Evolutionary conservation across 2,113 vertebrate species (phyloP).

Genomic region (Myxocyprinus asiaticus): DNA sequence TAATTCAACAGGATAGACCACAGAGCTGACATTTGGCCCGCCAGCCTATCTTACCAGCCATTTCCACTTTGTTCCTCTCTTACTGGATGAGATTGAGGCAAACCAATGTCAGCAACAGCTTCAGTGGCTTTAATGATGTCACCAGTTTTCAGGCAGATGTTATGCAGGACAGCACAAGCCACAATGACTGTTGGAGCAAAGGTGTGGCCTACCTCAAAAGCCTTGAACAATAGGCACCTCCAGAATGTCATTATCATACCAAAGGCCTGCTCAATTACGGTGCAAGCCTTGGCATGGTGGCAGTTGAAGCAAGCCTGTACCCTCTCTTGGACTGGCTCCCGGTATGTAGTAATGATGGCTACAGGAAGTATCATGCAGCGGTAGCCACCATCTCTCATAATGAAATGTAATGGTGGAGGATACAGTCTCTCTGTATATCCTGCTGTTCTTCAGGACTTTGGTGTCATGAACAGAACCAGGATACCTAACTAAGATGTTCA

Average conservation of each 20-base stretch:
- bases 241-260: slow-evolving; percentile 19
- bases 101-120: background rate
- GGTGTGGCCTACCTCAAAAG: background rate
- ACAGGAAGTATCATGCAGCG: no score
- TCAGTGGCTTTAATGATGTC: background rate
- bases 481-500: no score
- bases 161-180: background rate
- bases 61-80: background rate
- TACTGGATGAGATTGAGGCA: background rate
- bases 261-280: slow-evolving; percentile 15
- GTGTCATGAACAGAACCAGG: no score
- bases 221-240: slow-evolving; percentile 10
- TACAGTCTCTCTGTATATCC: no score
- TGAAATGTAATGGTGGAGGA: no score
- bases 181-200: background rate
- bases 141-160: slow-evolving; percentile 16
- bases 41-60: background rate
- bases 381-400: no score
- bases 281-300: background rate
- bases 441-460: no score
- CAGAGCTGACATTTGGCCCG: background rate
- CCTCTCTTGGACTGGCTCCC: background rate
- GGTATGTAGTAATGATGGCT: slow-evolving; percentile 18
- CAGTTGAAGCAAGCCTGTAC: background rate
- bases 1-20: background rate